Conservation (phyloP, 2,888 invertebrate species). For the Papilio demoleus region DNA sequence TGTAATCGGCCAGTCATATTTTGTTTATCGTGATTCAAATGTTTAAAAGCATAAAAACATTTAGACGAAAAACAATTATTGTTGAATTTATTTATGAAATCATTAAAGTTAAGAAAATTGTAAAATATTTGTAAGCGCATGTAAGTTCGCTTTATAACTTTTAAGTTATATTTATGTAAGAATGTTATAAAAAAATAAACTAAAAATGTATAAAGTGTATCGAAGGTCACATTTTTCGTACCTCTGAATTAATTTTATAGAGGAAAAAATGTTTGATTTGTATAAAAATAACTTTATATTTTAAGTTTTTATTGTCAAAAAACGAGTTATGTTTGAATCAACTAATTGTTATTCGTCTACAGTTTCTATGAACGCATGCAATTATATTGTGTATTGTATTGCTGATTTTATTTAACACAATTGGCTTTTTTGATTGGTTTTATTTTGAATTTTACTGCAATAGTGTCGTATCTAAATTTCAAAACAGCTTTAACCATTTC, state of each 20-base stretch:
- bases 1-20: background rate
- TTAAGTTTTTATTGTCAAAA: conserved; percentile 33
- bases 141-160: background rate
- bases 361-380: conserved; percentile 56
- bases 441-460: conserved; percentile 50
- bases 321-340: no score
- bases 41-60: conserved; percentile 25
- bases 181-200: conserved; percentile 9
- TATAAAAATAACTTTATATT: conserved; percentile 36
- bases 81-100: background rate
- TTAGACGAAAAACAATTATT: conserved; percentile 41
- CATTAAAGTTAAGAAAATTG: conserved; percentile 12
- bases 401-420: conserved; percentile 68
- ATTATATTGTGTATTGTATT: conserved; percentile 65
- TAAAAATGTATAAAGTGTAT: conserved; percentile 2
- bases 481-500: conserved; percentile 63
- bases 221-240: background rate
- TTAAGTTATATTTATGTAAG: conserved; percentile 24
- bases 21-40: conserved; percentile 17
- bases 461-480: conserved; percentile 62
- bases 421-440: conserved; percentile 64
- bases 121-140: conserved; percentile 13
- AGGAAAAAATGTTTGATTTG: background rate
- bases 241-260: background rate
- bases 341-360: conserved; percentile 41